Conservation (phyloP, 1,140 invertebrate species). For the Drosophila ironensis region DNA sequence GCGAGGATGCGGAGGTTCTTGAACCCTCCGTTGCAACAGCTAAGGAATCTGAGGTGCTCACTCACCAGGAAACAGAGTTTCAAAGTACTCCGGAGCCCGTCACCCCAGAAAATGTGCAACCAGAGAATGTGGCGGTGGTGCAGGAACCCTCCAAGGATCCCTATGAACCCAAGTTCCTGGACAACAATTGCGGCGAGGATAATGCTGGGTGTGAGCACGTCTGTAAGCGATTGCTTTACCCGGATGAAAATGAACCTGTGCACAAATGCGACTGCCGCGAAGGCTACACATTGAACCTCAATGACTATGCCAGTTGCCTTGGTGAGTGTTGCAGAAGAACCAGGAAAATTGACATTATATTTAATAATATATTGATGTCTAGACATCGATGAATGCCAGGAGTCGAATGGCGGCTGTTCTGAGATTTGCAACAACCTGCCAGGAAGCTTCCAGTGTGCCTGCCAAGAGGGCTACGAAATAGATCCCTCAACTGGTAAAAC, state of each 20-base stretch:
- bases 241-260: slow-evolving; percentile 67
- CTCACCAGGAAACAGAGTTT: not conserved
- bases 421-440: slow-evolving; percentile 87
- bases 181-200: slow-evolving; percentile 61
- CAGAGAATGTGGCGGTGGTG: slow-evolving; percentile 24
- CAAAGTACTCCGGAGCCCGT: not conserved
- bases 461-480: slow-evolving; percentile 83
- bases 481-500: slow-evolving; percentile 32
- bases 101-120: not conserved
- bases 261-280: slow-evolving; percentile 66
- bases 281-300: slow-evolving; percentile 68
- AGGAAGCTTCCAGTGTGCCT: slow-evolving; percentile 88
- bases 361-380: not conserved
- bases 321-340: slow-evolving; percentile 44
- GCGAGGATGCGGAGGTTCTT: not conserved
- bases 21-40: not conserved
- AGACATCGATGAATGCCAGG: slow-evolving; percentile 91
- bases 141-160: slow-evolving; percentile 54
- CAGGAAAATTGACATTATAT: not conserved
- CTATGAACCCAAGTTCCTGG: slow-evolving; percentile 61
- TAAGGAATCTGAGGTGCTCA: not conserved
- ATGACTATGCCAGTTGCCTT: slow-evolving; percentile 65
- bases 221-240: slow-evolving; percentile 67
- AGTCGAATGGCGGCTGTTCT: slow-evolving; percentile 86
- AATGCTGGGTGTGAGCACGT: slow-evolving; percentile 78